phyloP scores from a whole-genome alignment of 2,113 vertebrate species.

The Picathartes gymnocephalus region DNA sequence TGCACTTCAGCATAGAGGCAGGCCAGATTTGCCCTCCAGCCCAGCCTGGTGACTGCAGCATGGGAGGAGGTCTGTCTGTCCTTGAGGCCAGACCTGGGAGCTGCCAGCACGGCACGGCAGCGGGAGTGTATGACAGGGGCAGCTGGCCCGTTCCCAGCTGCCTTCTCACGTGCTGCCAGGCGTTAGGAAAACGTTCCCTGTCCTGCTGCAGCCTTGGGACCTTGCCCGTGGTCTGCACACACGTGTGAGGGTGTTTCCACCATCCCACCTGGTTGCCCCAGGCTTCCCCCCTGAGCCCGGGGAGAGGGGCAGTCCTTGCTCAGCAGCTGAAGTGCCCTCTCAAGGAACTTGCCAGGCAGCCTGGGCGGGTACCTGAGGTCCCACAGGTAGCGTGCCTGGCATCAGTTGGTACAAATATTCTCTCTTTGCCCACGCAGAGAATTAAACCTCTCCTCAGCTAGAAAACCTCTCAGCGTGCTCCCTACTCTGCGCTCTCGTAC shows the following conservation, averaged over 20 bases:
- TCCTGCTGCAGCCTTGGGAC: background rate
- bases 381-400: background rate
- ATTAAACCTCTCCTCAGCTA: background rate
- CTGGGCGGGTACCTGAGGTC: background rate
- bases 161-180: background rate
- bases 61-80: background rate
- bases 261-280: background rate
- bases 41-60: background rate
- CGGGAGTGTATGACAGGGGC: background rate
- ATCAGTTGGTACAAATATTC: background rate
- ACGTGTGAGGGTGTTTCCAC: background rate
- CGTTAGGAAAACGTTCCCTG: rapidly evolving
- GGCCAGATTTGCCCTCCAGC: background rate
- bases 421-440: background rate
- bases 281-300: background rate
- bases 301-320: background rate
- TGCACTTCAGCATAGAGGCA: background rate
- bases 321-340: background rate
- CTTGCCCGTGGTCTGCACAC: background rate
- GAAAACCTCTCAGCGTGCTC: background rate
- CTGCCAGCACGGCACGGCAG: background rate
- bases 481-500: background rate
- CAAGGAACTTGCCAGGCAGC: background rate
- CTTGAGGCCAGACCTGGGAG: background rate
- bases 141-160: background rate